Evolutionary conservation across 2,113 vertebrate genomes (phyloP).

Genomic region (Arothron firmamentum): DNA sequence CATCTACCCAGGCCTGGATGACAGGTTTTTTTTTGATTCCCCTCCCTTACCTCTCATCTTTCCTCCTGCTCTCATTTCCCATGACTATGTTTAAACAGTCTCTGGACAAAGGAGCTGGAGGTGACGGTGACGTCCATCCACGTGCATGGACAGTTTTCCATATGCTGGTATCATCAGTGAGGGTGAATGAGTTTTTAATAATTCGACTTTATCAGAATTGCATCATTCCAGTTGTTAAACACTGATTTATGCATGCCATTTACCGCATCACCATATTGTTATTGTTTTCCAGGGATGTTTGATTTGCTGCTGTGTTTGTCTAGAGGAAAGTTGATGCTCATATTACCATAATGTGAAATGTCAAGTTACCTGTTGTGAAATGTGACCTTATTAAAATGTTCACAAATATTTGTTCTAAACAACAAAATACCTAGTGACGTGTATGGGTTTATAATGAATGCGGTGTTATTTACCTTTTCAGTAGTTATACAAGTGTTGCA

Average conservation of each 20-base stretch:
- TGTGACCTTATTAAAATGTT: too few relatives aligned
- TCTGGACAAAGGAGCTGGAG: constrained; percentile 12
- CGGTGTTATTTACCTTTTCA: too few relatives aligned
- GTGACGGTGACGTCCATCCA: constrained; percentile 5
- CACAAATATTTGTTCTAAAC: too few relatives aligned
- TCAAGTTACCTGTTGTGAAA: background rate
- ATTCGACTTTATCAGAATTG: too few relatives aligned
- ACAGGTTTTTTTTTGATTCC: background rate
- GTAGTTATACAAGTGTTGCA: too few relatives aligned
- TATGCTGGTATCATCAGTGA: too few relatives aligned
- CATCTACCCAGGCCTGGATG: constrained; percentile 22
- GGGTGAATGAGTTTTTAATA: too few relatives aligned
- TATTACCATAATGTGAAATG: background rate
- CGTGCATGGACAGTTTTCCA: background rate
- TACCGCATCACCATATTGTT: background rate
- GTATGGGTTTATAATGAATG: too few relatives aligned
- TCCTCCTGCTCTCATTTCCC: constrained; percentile 26
- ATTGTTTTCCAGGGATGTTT: background rate
- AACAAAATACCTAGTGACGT: too few relatives aligned
- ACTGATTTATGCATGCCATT: too few relatives aligned
- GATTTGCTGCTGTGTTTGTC: background rate
- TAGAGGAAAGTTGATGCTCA: background rate
- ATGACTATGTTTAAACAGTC: constrained; percentile 28
- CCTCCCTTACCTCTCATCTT: constrained; percentile 9
- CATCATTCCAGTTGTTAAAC: too few relatives aligned